Conservation (phyloP, 2,888 invertebrate species). For the Cabera pusaria region DNA sequence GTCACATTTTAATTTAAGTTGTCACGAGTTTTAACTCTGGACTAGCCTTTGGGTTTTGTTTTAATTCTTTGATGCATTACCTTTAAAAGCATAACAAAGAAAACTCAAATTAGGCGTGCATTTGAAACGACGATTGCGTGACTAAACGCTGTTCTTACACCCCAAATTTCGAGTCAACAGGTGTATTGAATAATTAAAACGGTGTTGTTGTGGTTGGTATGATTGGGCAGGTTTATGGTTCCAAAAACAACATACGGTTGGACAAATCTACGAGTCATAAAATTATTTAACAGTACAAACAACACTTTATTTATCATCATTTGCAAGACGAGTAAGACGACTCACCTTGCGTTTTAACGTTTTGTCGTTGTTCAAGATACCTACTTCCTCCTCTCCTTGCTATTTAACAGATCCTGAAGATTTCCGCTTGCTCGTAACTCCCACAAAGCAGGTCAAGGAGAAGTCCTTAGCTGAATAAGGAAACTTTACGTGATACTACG, state of each 20-base stretch:
- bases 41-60: too few relatives aligned
- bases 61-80: too few relatives aligned
- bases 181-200: conserved; percentile 65
- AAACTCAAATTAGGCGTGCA: conserved; percentile 41
- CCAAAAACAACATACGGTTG: conserved; percentile 4
- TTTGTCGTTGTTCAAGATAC: too few relatives aligned
- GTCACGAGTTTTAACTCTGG: conserved; percentile 1
- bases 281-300: conserved; percentile 8
- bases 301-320: conserved; percentile 5
- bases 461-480: conserved; percentile 42
- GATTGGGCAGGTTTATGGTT: conserved; percentile 24
- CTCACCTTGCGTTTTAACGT: conserved; percentile 8
- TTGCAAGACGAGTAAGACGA: conserved; percentile 1
- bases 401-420: too few relatives aligned
- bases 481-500: conserved; percentile 32
- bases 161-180: conserved; percentile 57
- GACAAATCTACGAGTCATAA: conserved; percentile 4
- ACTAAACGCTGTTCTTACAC: conserved; percentile 44
- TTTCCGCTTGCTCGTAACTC: too few relatives aligned
- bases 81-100: too few relatives aligned
- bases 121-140: conserved; percentile 51
- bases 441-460: conserved; percentile 55
- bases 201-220: conserved; percentile 18
- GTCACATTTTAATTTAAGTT: conserved; percentile 14
- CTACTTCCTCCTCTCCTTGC: too few relatives aligned